Conservation (phyloP, 2,888 invertebrate species). For the Laothoe populi region DNA sequence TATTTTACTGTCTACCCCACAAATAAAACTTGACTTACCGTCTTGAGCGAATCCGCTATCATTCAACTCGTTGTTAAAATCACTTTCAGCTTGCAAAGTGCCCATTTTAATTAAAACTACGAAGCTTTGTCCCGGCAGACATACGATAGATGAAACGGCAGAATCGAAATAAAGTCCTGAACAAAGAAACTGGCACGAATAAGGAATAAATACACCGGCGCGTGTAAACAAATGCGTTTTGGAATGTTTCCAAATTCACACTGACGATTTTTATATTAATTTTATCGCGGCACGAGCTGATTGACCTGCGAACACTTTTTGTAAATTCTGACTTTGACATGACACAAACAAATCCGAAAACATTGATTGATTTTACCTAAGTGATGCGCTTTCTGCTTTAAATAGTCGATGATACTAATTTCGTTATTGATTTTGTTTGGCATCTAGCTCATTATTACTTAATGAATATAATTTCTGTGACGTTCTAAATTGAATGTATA, state of each 20-base stretch:
- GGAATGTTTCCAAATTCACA: conserved; percentile 58
- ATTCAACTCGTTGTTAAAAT: conserved; percentile 53
- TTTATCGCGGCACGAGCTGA: conserved; percentile 9
- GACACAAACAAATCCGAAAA: conserved; percentile 27
- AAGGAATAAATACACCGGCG: conserved; percentile 46
- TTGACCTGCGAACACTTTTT: conserved; percentile 13
- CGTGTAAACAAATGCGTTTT: conserved; percentile 56
- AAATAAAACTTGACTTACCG: conserved; percentile 46
- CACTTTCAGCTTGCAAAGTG: conserved; percentile 49
- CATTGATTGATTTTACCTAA: conserved; percentile 8
- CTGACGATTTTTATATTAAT: not conserved
- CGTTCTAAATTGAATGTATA: no score
- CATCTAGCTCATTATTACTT: no score
- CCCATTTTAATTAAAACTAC: conserved; percentile 55
- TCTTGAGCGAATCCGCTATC: conserved; percentile 66
- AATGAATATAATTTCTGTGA: no score
- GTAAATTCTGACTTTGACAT: conserved; percentile 23
- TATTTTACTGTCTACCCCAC: no score
- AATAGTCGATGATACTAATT: conserved; percentile 1
- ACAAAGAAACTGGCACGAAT: conserved; percentile 55
- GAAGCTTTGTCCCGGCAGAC: conserved; percentile 32
- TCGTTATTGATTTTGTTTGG: no score
- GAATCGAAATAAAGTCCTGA: conserved; percentile 42
- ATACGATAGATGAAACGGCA: conserved; percentile 27
- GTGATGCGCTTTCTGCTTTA: not conserved